These are phyloP conservation scores for Poeciliopsis paucimaculata DNA, from an alignment of 2,797 vertebrate species.

Conservation along the genomic window DNA sequence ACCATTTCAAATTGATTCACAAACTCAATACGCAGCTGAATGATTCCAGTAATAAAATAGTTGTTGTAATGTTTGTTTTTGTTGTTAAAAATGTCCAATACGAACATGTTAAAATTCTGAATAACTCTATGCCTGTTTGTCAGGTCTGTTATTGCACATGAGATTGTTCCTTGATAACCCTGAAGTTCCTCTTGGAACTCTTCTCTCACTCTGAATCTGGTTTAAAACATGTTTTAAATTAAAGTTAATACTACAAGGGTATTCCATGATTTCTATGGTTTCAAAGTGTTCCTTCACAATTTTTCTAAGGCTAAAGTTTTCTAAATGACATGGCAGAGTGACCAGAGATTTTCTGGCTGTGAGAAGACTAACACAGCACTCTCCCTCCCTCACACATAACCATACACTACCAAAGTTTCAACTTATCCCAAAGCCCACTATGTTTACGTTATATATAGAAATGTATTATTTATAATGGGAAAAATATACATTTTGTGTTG, in stretches of 20 bases:
- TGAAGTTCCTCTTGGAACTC: not conserved
- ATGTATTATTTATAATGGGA: not conserved
- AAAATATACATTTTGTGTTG: constrained; percentile 12
- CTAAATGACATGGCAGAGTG: not conserved
- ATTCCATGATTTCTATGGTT: not conserved
- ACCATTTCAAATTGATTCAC: not conserved
- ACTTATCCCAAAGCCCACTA: not conserved
- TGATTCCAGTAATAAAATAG: too few species aligned
- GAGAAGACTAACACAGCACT: not conserved
- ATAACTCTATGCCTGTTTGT: not conserved
- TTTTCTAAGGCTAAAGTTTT: not conserved
- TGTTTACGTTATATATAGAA: not conserved
- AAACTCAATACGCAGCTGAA: too few species aligned
- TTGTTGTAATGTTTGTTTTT: too few species aligned
- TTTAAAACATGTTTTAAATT: not conserved
- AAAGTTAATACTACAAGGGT: not conserved
- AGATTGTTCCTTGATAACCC: not conserved
- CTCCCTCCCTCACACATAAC: not conserved
- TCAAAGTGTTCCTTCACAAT: not conserved
- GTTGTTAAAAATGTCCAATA: not conserved
- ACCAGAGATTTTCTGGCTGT: not conserved
- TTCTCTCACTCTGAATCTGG: not conserved
- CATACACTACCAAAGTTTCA: not conserved
- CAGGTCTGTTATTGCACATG: not conserved
- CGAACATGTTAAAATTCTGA: not conserved